Conservation (phyloP, 2,888 invertebrate species). For the Rhopalosiphum nymphaeae region DNA sequence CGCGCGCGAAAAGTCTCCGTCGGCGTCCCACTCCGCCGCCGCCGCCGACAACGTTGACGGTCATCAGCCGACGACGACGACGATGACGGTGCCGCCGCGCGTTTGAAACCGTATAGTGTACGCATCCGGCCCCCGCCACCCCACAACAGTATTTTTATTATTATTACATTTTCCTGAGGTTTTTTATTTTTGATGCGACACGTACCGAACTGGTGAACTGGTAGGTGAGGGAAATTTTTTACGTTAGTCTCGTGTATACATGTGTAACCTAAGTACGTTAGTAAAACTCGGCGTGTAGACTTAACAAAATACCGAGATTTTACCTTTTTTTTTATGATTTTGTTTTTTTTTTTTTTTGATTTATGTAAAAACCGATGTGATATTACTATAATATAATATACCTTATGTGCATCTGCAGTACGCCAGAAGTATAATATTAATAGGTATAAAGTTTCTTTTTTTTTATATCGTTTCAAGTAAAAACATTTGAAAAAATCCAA, state of each 20-base stretch:
- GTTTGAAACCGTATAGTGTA: neutral
- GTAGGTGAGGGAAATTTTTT: neutral
- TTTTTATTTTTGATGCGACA: neutral
- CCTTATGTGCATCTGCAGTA: neutral
- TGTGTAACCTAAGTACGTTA: neutral
- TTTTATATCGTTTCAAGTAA: no score
- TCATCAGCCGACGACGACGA: neutral
- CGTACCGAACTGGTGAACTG: neutral
- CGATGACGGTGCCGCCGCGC: neutral
- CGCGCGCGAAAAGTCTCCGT: conserved; percentile 52
- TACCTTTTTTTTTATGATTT: neutral
- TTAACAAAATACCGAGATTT: neutral
- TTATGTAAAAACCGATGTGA: neutral
- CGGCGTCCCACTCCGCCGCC: conserved; percentile 11
- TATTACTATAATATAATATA: neutral
- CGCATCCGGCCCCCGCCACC: neutral
- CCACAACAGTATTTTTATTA: neutral
- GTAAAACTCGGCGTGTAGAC: neutral
- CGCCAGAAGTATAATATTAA: no score
- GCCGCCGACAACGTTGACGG: neutral
- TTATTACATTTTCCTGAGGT: neutral
- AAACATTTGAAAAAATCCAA: neutral
- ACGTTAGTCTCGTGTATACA: neutral
- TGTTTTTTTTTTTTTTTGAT: neutral
- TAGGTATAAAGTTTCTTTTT: neutral